Base-by-base conservation (phyloP, 2,797 vertebrate species). In the Rallus crepitans region DNA sequence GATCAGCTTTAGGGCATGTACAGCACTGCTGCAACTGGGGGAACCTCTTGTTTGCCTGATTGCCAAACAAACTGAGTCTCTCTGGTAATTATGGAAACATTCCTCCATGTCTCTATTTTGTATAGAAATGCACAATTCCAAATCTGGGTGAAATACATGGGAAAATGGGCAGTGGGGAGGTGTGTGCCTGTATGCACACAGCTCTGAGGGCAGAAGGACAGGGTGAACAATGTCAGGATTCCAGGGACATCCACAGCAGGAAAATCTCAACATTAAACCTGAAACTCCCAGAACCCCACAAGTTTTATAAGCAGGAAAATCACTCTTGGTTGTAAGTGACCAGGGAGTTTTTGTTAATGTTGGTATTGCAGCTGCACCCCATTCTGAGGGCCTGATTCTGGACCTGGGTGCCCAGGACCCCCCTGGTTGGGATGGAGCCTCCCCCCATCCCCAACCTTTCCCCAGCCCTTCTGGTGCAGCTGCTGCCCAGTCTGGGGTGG, bases 31-130 rank as follows among this genome's bases (percentile, higher is more conserved):
- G 70, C 59, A 5, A 0, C 11, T 19, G 39, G 3, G 20, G 25
- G 20, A 37, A 2, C 55, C 45, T 10, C 0, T 1, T 23, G 3
- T 57, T 53, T 65, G 61, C 88, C 23, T 40, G 3, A 0, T 27
- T 61, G 37, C 28, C 47, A 14, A 4, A 27, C 7, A 18, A 37
- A 33, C 15, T 7, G 0, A 1, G 42, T 52, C 13, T 24, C 61
- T 50, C 73, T 16, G 59, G 1, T 2, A 48, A 0, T 17, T 14
- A 5, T 7, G 7, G 24, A 8, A 61, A 45, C 24, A 1, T 69
- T 63, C 18, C 6, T 31, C 56, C 7, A 1, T 18, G 17, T 42
- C 63, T 72, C 35, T 70, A 0, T 64, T 83, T 68, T 20, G 33
- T 42, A 5, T 19, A 82, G 56, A 60, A 77, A 71, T 24, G 72